Conservation (phyloP, 2,113 vertebrate species). For the Galbula dea region DNA sequence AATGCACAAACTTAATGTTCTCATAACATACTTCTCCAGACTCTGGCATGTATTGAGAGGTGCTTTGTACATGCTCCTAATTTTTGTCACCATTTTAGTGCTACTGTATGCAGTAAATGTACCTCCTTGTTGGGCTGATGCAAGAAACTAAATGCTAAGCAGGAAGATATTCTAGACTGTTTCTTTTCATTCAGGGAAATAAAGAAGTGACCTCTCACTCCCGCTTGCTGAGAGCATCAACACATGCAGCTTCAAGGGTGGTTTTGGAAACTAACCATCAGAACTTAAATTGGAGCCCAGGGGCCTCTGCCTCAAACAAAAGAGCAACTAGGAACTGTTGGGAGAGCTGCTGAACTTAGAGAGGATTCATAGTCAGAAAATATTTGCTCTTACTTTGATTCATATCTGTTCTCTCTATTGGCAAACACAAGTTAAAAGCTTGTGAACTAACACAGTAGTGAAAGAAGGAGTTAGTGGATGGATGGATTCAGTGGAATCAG, state of each 20-base stretch:
- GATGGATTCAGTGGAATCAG: too few species aligned
- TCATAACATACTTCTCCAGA: not conserved
- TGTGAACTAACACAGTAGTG: not conserved
- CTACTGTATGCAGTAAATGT: not conserved
- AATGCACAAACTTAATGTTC: not conserved
- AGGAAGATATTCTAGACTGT: not conserved
- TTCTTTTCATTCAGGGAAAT: not conserved
- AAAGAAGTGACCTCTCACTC: conserved; percentile 11
- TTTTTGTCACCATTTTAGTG: not conserved
- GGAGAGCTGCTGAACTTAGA: not conserved
- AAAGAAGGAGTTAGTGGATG: not conserved
- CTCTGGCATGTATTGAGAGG: not conserved
- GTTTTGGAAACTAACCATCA: not conserved
- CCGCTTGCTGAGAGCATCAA: conserved; percentile 5
- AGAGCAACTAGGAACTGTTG: not conserved
- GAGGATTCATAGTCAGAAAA: not conserved
- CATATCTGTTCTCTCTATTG: not conserved
- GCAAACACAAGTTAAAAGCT: conserved; percentile 2
- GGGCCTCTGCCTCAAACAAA: conserved; percentile 10
- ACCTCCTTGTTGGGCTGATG: not conserved
- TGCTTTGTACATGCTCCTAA: not conserved
- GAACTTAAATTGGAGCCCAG: not conserved
- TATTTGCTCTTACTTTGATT: conserved; percentile 21
- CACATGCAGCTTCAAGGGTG: not conserved
- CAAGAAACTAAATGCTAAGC: not conserved